Base-by-base conservation (phyloP, 2,888 invertebrate genomes). In the Diadromus collaris region DNA sequence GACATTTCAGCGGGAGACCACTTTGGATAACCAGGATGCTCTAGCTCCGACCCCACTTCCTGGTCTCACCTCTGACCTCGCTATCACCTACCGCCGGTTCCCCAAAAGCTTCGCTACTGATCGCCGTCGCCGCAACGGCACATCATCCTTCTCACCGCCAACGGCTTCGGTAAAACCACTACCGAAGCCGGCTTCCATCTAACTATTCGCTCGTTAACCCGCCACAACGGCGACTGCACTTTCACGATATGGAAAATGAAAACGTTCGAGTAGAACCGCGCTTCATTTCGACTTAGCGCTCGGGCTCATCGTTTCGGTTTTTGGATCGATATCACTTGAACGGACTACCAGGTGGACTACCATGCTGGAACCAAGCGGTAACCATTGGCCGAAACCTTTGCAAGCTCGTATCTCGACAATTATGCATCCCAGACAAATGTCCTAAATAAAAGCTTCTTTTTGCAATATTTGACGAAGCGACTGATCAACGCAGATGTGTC, bases 181-280 rank as follows among this genome's bases (percentile, higher is more conserved):
- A 16, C 46, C 44, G 32, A 58, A 69, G 41, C 46, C 68, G 51
- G 29, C 64, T 64, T 16, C 21, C 16, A 51, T 38, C 61, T 51
- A 58, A 13, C 54, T 38, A 58, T 19, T 44, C 56, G 19, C 51
- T 73, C 69, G 58, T 78, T 65, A 41, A 54, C 74, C 44, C 60
- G 32, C 21, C 41, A 41, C 68, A 69, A 48, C 65, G 48, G 51
- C 24, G 51, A 64, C 78, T 78, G 74, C 74, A 60, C 24, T 41
- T 24, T 46, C 58, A 24, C 44, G 74, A 78, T 70, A 78, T 44
- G 32, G 74, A 32, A 21, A 70, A 74, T 74, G 38, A 58, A 73
- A 63, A 21, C 34, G 34, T 65, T 48, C 48, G 16, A 27, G 10
- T 13, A 34, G 13, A 54, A 19, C 21, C 19, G 46, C 7, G 19